Conservation (phyloP, 1,140 invertebrate genomes). For the Gonatopus flavifemur region DNA sequence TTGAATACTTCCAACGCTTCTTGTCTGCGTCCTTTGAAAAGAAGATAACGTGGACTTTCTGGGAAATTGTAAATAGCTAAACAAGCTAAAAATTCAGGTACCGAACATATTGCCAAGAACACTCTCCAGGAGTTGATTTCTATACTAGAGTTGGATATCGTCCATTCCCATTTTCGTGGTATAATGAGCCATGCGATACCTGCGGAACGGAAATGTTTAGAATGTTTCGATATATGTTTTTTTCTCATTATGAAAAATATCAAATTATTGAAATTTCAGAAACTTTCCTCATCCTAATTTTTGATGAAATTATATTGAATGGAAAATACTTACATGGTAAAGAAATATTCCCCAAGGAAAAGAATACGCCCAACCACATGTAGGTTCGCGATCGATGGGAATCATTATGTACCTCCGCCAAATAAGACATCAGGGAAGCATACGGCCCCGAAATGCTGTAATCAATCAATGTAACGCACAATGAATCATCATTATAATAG, state of each 20-base stretch:
- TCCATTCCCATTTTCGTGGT: slow-evolving; percentile 57
- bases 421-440: slow-evolving; percentile 70
- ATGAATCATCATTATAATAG: too few relatives aligned
- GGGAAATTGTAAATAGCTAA: slow-evolving; percentile 64
- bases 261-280: too few relatives aligned
- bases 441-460: slow-evolving; percentile 73
- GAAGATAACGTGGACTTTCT: slow-evolving; percentile 72
- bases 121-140: slow-evolving; percentile 67
- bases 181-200: slow-evolving; percentile 71
- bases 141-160: slow-evolving; percentile 39
- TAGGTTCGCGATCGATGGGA: slow-evolving; percentile 66
- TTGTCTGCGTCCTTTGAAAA: slow-evolving; percentile 58
- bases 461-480: slow-evolving; percentile 9
- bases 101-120: slow-evolving; percentile 64
- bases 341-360: slow-evolving; percentile 46
- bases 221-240: too few relatives aligned
- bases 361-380: slow-evolving; percentile 66
- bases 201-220: slow-evolving; percentile 36
- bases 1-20: slow-evolving; percentile 61
- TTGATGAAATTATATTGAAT: neutral
- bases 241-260: too few relatives aligned
- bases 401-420: slow-evolving; percentile 71
- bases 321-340: slow-evolving; percentile 43
- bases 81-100: slow-evolving; percentile 65
- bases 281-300: too few relatives aligned